Evolutionary conservation across 2,888 invertebrate genomes (phyloP), one percentile per base, ranked within the genome.

Genomic region (Tortricodes alternella): DNA sequence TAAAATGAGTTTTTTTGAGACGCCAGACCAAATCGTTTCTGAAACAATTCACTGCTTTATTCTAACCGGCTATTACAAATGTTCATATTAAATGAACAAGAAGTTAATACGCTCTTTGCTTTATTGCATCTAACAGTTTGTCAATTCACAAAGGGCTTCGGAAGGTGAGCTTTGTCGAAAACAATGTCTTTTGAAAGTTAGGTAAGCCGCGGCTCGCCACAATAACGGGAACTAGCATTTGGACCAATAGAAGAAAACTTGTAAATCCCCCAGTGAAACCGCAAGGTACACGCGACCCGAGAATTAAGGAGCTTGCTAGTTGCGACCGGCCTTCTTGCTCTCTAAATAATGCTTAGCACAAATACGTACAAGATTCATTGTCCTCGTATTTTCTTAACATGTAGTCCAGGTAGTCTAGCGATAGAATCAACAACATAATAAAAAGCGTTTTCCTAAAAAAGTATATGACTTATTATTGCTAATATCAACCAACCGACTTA

Each of bases 181-280:
- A 66, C 67, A 65, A 66, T 65, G 65, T 67, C 59, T 61, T 52
- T 60, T 58, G 61, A 63, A 74, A 73, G 66, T 71, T 70, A 63
- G 68, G 67, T 74, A 74, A 71, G 74, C 70, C 71, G 62, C 46
- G 61, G 63, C 64, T 65, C 67, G 67, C 69, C 62, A 56, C 62
- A 60, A 62, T 74, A 72, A 76, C 75, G 71, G 77, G 78, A 83
- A 80, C 83, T 79, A 80, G 77, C 78, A 74, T 83, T 80, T 73
- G 76, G 73, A 71, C 78, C 80, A 79, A 85, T 83, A 80, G 78
- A 80, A 83, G 82, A 82, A 83, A 87, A 87, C 85, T 88, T 85
- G 74, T 78, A 83, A 88, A 86, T 86, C 87, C 83, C 72, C 66
- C 65, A 65, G 71, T 69, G 74, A 64, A 74, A 84, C 85, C 84